Conservation (phyloP, 1,140 invertebrate species). For the Aphaenogaster floridana region DNA sequence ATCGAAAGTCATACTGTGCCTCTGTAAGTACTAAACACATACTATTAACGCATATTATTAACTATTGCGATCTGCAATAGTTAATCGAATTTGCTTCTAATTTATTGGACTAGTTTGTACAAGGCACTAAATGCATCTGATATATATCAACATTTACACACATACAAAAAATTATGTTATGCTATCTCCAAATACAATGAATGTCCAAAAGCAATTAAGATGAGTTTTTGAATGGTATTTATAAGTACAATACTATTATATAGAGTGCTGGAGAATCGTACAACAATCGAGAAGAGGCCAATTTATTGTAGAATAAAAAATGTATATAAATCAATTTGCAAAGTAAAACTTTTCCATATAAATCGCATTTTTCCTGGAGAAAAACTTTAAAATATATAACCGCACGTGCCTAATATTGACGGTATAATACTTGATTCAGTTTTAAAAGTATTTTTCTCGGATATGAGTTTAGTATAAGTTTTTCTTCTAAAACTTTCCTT, state of each 20-base stretch:
- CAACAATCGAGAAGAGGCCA: conserved; percentile 29
- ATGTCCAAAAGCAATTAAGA: conserved; percentile 47
- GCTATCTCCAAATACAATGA: conserved; percentile 48
- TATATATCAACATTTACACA: conserved; percentile 57
- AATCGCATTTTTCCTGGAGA: background rate
- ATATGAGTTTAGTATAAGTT: conserved; percentile 1
- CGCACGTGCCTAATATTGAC: too few species aligned
- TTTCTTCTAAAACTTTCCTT: background rate
- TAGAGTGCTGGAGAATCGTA: conserved; percentile 25
- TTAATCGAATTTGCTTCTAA: conserved; percentile 21
- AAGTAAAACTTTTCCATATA: background rate
- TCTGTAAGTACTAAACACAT: conserved; percentile 25
- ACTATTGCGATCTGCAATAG: conserved; percentile 5
- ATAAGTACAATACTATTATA: conserved; percentile 58
- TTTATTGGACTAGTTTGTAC: conserved; percentile 57
- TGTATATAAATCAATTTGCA: background rate
- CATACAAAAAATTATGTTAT: conserved; percentile 62
- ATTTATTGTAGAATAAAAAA: conserved; percentile 1
- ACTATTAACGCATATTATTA: conserved; percentile 10
- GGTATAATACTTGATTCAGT: background rate
- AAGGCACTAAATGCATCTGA: conserved; percentile 67
- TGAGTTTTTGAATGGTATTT: conserved; percentile 24
- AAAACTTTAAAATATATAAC: background rate
- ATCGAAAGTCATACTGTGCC: background rate
- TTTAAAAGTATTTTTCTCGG: background rate